A percentile compares a stretch with the other conserved stretches of the same genome.
Conservation (phyloP, 2,888 invertebrate species). For the Ophioninae sp. region DNA sequence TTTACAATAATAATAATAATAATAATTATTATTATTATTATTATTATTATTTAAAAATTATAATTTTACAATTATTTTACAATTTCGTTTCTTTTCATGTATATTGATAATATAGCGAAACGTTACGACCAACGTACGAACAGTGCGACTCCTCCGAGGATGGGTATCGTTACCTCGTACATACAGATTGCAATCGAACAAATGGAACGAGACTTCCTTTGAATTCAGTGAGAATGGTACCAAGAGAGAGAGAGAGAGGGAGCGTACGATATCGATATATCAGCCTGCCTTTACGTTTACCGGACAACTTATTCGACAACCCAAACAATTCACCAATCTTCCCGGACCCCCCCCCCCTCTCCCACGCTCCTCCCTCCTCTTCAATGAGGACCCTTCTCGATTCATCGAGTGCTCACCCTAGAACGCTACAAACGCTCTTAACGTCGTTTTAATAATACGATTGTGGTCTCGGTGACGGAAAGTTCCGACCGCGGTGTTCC, state of each 20-base stretch:
- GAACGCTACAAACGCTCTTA: constrained; percentile 13
- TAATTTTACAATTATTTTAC: no score
- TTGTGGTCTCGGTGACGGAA: constrained; percentile 52
- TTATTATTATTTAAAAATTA: no score
- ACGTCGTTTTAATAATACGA: constrained; percentile 54
- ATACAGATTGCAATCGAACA: background rate
- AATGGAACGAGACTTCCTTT: background rate
- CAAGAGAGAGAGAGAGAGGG: constrained; percentile 35
- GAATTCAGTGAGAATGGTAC: background rate
- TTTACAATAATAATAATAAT: no score
- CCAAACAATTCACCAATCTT: constrained; percentile 19
- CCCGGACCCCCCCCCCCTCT: background rate
- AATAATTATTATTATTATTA: no score
- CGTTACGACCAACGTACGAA: no score
- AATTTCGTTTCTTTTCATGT: no score
- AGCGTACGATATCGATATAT: constrained; percentile 61
- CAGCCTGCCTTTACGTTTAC: constrained; percentile 65
- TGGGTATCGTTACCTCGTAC: no score
- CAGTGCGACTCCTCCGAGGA: no score
- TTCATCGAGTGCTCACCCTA: constrained; percentile 16
- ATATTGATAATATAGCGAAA: no score
- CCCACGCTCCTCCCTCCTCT: background rate
- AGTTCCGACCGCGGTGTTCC: constrained; percentile 28
- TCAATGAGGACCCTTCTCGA: background rate
- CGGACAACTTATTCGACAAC: constrained; percentile 62